Evolutionary conservation across 37 sponge, comb jelly and placozoan genomes (phyloP), one percentile per base, ranked within the genome.

Genomic region (Geodia barretti): DNA sequence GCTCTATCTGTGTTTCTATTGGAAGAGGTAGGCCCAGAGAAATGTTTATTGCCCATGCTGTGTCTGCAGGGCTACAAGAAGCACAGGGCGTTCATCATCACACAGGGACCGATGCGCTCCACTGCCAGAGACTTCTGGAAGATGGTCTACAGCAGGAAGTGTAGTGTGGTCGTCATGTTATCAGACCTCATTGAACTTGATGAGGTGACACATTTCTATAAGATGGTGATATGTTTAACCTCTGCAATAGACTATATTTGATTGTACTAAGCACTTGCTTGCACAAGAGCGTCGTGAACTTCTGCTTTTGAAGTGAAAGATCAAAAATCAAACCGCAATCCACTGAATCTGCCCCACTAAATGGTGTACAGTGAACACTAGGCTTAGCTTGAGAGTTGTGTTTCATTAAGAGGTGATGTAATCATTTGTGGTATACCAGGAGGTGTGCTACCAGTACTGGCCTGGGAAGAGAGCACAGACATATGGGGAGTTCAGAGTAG

Each of bases 111-210:
- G 0, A 41, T 76, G 63, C 11, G 59, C 34, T 0, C 58, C 32
- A 88, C 88, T 21, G 42, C 71, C 62, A 54, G 42, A 40, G 60
- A 70, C 14, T 88, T 88, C 78, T 88, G 88, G 88, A 42, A 72
- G 36, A 88, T 88, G 88, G 68, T 82, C 21, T 47, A 39, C 14
- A 47, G 54, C 54, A 47, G 54, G 14, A 47, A 47, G 54, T 47
- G 54, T 47, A 47, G 54, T 47, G 54, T 47, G 54, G 14, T 47
- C 14, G 54, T 47, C 54, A 47, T 47, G 54, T 14, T 47, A 7
- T 47, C 54, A 17, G 54, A 47, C 14, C 14, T 47, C 7, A 14
- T 47, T 14, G 54, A 47, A 14, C 54, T 17, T 17, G 54, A 47
- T 17, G 54, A 47, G 54, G 54, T 47, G 14, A 47, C 54, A 17